phyloP scores from a whole-genome alignment of 2,113 vertebrate genomes.

The Callorhinus ursinus region DNA sequence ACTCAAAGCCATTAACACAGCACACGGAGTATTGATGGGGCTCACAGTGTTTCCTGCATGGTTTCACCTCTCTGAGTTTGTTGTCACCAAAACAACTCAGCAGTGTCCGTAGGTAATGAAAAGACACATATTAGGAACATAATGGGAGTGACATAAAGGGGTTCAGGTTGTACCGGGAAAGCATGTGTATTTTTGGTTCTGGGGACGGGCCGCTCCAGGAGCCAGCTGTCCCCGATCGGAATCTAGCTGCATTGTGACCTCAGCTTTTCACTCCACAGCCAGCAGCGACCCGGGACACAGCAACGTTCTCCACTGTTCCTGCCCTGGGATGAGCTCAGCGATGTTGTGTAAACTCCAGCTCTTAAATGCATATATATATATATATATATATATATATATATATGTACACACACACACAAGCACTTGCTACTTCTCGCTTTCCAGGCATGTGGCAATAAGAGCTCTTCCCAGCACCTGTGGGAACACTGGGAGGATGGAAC shows the following conservation, averaged over 20 bases:
- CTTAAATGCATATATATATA: background rate
- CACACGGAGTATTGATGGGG: too few species aligned
- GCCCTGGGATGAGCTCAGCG: background rate
- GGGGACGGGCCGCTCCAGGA: background rate
- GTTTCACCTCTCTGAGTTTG: background rate
- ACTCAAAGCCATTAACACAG: rapidly evolving
- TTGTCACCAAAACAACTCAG: conserved; percentile 32
- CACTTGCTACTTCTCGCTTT: background rate
- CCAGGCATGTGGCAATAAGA: rapidly evolving
- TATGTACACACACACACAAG: too few species aligned
- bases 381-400: too few species aligned
- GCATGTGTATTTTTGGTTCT: background rate
- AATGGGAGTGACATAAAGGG: background rate
- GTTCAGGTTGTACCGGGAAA: background rate
- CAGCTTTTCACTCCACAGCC: rapidly evolving
- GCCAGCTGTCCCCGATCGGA: background rate
- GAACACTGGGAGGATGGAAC: background rate
- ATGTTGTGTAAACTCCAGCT: background rate
- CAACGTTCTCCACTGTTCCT: background rate
- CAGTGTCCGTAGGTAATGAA: background rate
- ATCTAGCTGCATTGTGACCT: background rate
- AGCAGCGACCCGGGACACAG: background rate
- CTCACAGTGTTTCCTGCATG: background rate
- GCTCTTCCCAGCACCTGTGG: too few species aligned
- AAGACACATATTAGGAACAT: background rate